Percentiles rank a stretch among this genome's conserved stretches.
These are phyloP conservation scores for Macrotis lagotis DNA, from an alignment of 2,113 vertebrate species.

Conservation along the genomic window DNA sequence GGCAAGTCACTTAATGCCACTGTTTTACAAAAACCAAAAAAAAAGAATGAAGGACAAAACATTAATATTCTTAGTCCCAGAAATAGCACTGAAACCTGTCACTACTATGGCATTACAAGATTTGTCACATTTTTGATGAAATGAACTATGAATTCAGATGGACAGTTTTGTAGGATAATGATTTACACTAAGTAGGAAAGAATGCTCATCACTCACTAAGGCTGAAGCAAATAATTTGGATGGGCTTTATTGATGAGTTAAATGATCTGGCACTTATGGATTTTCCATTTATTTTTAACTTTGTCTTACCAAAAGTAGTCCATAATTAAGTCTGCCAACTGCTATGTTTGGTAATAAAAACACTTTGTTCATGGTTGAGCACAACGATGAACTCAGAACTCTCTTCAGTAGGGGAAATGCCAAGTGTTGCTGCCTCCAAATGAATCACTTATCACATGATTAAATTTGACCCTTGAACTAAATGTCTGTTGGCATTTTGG, in stretches of 20 bases:
- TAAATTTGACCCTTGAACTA: slow-evolving; percentile 37
- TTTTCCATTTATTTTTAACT: slow-evolving; percentile 4
- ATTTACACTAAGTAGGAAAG: neutral
- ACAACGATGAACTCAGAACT: neutral
- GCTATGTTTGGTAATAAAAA: neutral
- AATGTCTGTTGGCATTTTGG: slow-evolving; percentile 17
- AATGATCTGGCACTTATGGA: slow-evolving; percentile 37
- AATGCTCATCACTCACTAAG: neutral
- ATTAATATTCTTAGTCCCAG: too few relatives aligned
- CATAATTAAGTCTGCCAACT: slow-evolving; percentile 3
- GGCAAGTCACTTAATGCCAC: too few relatives aligned
- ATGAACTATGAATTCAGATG: neutral
- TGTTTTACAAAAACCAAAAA: too few relatives aligned
- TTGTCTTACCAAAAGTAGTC: slow-evolving; percentile 7
- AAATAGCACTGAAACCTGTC: neutral
- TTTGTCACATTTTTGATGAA: neutral
- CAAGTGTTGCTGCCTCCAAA: neutral
- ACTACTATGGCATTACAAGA: neutral
- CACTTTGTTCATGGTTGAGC: neutral
- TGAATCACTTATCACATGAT: neutral
- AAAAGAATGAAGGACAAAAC: too few relatives aligned
- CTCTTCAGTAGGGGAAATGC: neutral
- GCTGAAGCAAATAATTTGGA: neutral
- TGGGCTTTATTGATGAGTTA: slow-evolving; percentile 5
- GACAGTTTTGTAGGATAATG: neutral